phyloP scores from a whole-genome alignment of 2,113 vertebrate genomes.

The Chrysochloris asiatica region DNA sequence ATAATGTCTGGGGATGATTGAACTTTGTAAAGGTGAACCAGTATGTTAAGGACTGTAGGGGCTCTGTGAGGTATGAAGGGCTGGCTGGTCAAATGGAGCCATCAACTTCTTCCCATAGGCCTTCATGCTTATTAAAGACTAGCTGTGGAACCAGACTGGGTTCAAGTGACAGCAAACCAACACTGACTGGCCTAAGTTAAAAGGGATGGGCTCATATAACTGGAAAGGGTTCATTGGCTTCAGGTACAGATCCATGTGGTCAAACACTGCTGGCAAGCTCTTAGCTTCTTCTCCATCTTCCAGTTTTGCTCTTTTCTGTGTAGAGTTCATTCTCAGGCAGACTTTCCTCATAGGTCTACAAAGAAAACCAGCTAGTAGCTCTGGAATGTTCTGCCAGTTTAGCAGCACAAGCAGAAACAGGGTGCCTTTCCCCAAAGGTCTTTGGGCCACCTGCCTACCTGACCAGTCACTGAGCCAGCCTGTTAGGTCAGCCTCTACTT shows the following conservation, averaged over 20 bases:
- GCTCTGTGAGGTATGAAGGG: background rate
- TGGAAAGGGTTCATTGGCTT: background rate
- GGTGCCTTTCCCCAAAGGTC: background rate
- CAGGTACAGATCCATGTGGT: background rate
- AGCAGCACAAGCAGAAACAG: background rate
- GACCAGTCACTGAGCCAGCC: background rate
- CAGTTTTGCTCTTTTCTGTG: background rate
- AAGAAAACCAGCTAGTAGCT: too few species aligned
- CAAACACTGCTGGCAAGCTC: background rate
- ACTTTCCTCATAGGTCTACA: fast-evolving
- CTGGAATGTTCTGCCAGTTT: background rate
- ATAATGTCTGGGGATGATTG: too few species aligned
- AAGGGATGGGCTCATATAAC: background rate
- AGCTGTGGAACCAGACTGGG: background rate
- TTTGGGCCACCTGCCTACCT: background rate
- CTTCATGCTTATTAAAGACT: background rate
- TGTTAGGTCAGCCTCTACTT: background rate
- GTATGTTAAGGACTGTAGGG: background rate
- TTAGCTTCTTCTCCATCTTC: background rate
- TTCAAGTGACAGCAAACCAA: background rate
- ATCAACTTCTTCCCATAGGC: background rate
- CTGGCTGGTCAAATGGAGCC: too few species aligned
- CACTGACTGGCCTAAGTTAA: background rate
- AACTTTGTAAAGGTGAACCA: background rate
- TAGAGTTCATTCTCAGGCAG: background rate